Conservation (phyloP, 1,140 invertebrate species). For the Panagrolaimus sp. region DNA sequence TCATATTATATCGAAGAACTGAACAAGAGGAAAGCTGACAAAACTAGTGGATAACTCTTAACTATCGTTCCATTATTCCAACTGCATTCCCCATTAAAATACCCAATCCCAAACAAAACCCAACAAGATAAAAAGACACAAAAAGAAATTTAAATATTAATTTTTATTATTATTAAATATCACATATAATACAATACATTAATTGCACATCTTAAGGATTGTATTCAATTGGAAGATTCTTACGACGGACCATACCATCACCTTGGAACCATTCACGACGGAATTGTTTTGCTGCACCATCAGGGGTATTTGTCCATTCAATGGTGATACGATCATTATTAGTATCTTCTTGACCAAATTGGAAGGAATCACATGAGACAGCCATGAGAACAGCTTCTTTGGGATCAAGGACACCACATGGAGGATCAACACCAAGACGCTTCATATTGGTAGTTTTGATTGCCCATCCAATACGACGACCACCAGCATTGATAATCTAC, state of each 20-base stretch:
- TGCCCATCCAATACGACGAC: conserved; percentile 39
- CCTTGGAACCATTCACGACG: conserved; percentile 45
- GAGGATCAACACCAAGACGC: conserved; percentile 35
- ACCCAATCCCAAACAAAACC: background rate
- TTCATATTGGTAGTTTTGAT: conserved; percentile 41
- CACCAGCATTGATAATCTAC: conserved; percentile 38
- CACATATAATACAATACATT: no score
- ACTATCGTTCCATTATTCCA: no score
- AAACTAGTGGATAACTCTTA: no score
- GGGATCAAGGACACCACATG: conserved; percentile 39
- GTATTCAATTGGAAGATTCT: conserved; percentile 46
- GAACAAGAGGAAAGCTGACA: no score
- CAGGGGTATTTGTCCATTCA: conserved; percentile 45
- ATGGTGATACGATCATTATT: conserved; percentile 46
- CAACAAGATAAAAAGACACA: background rate
- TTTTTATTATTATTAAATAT: no score
- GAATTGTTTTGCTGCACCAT: conserved; percentile 39
- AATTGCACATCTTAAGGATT: conserved; percentile 23
- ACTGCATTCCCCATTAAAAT: no score
- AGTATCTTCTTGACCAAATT: conserved; percentile 36
- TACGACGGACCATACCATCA: conserved; percentile 44
- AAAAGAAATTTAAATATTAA: no score
- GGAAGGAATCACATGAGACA: conserved; percentile 41
- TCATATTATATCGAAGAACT: no score
- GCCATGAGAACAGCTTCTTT: conserved; percentile 40